These are phyloP conservation scores for Pedetes capensis DNA, from an alignment of 2,113 vertebrate species.

Conservation along the genomic window DNA sequence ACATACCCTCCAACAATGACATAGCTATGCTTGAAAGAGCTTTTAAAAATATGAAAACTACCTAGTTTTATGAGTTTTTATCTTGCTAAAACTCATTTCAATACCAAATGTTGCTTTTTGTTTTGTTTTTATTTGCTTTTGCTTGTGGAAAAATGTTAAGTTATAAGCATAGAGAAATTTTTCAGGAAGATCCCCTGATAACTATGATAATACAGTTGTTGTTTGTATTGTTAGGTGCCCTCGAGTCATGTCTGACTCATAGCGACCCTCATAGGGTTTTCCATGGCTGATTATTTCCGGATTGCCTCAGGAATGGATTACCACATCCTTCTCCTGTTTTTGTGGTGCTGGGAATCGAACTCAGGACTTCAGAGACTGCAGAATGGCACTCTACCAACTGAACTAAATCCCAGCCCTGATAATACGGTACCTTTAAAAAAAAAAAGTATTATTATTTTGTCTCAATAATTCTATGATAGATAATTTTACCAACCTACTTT, in stretches of 20 bases:
- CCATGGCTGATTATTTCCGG: too few species aligned
- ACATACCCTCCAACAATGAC: neutral
- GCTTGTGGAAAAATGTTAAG: neutral
- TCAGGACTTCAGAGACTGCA: too few species aligned
- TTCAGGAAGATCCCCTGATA: neutral
- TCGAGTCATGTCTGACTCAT: too few species aligned
- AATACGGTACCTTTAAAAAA: neutral
- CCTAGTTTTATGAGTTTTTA: neutral
- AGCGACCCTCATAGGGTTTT: too few species aligned
- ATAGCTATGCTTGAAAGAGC: neutral
- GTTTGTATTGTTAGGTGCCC: too few species aligned
- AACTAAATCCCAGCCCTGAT: too few species aligned
- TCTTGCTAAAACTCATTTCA: neutral
- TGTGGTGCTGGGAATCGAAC: too few species aligned
- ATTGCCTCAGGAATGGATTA: too few species aligned
- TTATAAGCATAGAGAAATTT: neutral
- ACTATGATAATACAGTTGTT: neutral
- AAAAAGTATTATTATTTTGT: neutral
- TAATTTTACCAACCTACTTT: neutral
- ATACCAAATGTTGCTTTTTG: neutral
- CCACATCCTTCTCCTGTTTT: too few species aligned
- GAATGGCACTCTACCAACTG: too few species aligned
- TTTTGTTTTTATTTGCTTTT: neutral
- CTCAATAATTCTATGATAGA: neutral
- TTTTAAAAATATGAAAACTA: neutral